These are phyloP conservation scores for Orthosia incerta DNA, from an alignment of 2,888 invertebrate genomes.

Conservation along the genomic window DNA sequence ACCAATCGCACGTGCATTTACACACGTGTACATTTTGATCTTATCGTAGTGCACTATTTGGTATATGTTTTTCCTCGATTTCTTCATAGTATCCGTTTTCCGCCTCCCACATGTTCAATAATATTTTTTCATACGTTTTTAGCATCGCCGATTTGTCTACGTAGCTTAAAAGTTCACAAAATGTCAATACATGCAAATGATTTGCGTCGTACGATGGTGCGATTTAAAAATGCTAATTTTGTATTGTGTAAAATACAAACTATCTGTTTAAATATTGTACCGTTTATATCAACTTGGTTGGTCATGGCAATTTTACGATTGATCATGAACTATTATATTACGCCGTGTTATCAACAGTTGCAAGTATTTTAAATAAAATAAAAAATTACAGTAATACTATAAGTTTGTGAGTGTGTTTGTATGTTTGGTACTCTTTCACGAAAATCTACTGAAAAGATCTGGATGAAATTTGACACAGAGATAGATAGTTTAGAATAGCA, in stretches of 20 bases:
- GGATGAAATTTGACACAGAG: no score
- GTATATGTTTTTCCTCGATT: neutral
- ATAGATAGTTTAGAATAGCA: no score
- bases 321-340: neutral
- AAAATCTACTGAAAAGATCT: no score
- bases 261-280: conserved; percentile 26
- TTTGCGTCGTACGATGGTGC: conserved; percentile 32
- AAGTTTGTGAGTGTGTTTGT: no score
- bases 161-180: conserved; percentile 52
- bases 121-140: neutral
- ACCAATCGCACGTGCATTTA: no score
- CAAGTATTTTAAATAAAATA: neutral
- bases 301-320: conserved; percentile 13
- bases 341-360: neutral
- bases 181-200: conserved; percentile 60
- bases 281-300: conserved; percentile 17
- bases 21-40: neutral
- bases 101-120: neutral
- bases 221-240: conserved; percentile 55
- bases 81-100: neutral
- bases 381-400: neutral
- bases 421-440: no score
- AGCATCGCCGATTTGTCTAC: neutral
- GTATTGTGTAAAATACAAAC: conserved; percentile 33
- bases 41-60: neutral